Conservation (phyloP, 2,797 vertebrate genomes). For the Diceros bicornis region DNA sequence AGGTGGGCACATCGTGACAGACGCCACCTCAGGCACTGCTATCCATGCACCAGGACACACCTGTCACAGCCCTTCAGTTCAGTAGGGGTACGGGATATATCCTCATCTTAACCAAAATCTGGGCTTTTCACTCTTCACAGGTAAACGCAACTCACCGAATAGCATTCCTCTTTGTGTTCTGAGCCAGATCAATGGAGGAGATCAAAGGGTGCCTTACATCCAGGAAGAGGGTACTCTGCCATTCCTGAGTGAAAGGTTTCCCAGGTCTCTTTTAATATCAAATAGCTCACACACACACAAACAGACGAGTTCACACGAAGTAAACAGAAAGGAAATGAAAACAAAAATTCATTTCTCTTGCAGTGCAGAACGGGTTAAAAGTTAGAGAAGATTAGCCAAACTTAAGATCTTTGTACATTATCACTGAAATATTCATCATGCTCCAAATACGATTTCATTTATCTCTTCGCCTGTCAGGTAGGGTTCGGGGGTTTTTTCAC, state of each 20-base stretch:
- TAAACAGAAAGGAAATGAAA: neutral
- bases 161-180: neutral
- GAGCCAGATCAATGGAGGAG: too few relatives aligned
- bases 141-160: neutral
- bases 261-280: neutral
- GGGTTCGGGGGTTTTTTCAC: neutral
- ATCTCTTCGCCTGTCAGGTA: neutral
- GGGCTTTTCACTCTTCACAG: neutral
- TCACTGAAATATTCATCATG: neutral
- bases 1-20: accelerated
- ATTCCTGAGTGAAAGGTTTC: neutral
- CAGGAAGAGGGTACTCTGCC: neutral
- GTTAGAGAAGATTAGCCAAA: neutral
- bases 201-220: neutral
- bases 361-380: neutral
- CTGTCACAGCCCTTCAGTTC: neutral
- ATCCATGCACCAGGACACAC: neutral
- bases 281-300: neutral
- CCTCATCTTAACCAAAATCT: neutral
- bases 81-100: neutral
- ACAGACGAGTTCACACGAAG: neutral
- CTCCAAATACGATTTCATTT: accelerated
- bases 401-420: neutral
- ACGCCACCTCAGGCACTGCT: accelerated
- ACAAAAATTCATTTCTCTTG: neutral